A percentile compares a stretch with the other conserved stretches of the same genome.
Evolutionary conservation across 2,797 vertebrate species (phyloP).

Genomic region (Pempheris klunzingeri): DNA sequence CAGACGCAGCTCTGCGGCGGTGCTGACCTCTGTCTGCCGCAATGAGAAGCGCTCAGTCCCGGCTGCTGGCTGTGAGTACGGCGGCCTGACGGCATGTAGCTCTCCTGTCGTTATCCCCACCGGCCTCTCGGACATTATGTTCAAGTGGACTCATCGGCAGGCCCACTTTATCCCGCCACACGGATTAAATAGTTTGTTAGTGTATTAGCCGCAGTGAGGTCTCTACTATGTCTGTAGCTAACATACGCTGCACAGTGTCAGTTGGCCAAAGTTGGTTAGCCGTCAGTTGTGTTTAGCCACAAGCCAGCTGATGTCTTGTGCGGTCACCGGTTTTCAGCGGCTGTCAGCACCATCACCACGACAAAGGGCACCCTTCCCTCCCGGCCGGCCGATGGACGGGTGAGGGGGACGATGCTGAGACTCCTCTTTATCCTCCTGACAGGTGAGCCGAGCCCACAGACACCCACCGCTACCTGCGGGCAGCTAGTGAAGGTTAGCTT

Average conservation of each 20-base stretch:
- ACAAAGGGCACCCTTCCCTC: conserved; percentile 26
- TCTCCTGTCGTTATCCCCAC: background rate
- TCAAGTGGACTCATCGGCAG: background rate
- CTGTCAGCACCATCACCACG: conserved; percentile 41
- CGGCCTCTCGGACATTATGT: background rate
- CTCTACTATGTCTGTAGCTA: background rate
- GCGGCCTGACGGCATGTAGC: conserved; percentile 24
- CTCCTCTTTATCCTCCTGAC: conserved; percentile 71
- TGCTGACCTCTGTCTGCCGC: conserved; percentile 74
- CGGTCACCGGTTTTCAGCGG: conserved; percentile 15
- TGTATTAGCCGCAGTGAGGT: background rate
- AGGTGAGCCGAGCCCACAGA: conserved; percentile 61
- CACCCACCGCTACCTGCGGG: no score
- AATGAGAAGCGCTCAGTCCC: conserved; percentile 35
- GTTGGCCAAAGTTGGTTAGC: conserved; percentile 26
- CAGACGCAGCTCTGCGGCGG: conserved; percentile 31
- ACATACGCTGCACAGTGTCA: background rate
- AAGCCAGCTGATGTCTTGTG: conserved; percentile 52
- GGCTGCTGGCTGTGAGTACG: conserved; percentile 23
- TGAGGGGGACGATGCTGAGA: conserved; percentile 74
- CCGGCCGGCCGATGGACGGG: conserved; percentile 71
- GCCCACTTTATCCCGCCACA: background rate
- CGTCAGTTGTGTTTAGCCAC: conserved; percentile 12
- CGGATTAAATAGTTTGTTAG: accelerated
- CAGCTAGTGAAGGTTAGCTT: background rate